Conservation (phyloP, 2,888 invertebrate species). For the Drosophila robusta region DNA sequence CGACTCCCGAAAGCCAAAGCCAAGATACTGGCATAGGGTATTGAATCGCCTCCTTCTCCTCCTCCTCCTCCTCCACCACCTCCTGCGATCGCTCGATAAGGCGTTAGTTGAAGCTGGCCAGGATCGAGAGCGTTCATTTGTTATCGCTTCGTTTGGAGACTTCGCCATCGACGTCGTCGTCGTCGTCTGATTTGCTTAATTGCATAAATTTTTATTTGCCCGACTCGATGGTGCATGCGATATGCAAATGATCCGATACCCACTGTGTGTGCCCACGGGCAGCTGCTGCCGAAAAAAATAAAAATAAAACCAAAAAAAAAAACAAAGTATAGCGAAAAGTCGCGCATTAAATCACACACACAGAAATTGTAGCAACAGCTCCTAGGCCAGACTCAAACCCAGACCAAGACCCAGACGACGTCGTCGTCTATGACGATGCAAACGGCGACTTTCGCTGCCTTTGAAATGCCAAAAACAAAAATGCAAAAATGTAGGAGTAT, state of each 20-base stretch:
- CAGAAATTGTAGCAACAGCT: constrained; percentile 68
- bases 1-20: background rate
- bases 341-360: constrained; percentile 79
- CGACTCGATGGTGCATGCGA: constrained; percentile 74
- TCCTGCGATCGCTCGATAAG: constrained; percentile 16
- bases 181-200: constrained; percentile 77
- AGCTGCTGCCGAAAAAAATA: constrained; percentile 50
- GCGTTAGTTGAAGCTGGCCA: constrained; percentile 21
- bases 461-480: constrained; percentile 45
- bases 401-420: constrained; percentile 35
- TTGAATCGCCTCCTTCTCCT: background rate
- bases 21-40: constrained; percentile 8
- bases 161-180: constrained; percentile 33
- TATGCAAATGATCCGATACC: constrained; percentile 66
- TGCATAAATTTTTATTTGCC: constrained; percentile 81
- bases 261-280: constrained; percentile 39
- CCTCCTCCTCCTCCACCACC: constrained; percentile 5
- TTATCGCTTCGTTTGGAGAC: constrained; percentile 38
- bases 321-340: constrained; percentile 52
- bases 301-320: background rate
- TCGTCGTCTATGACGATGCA: constrained; percentile 29
- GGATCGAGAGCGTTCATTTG: constrained; percentile 48
- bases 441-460: constrained; percentile 58
- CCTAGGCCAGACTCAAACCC: constrained; percentile 12
- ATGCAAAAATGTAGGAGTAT: constrained; percentile 27